Percentiles rank a stretch among this genome's conserved stretches.
These are phyloP conservation scores for Hycleus phaleratus DNA, from an alignment of 1,140 invertebrate genomes.

Conservation along the genomic window DNA sequence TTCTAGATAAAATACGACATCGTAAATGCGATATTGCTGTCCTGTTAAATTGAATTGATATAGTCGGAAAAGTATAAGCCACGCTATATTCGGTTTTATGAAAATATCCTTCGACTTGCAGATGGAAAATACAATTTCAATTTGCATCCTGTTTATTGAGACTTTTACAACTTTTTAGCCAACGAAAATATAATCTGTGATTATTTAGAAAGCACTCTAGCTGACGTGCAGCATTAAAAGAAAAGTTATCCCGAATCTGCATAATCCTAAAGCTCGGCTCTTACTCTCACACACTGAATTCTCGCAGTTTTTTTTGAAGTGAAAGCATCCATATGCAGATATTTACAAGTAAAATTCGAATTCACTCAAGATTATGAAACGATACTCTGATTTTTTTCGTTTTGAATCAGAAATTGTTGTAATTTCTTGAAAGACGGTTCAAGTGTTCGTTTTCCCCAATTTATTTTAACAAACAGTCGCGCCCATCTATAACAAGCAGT, in stretches of 20 bases:
- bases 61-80: background rate
- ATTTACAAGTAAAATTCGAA: conserved; percentile 38
- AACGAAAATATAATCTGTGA: background rate
- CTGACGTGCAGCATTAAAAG: conserved; percentile 37
- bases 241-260: conserved; percentile 38
- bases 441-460: conserved; percentile 9
- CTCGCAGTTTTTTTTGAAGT: background rate
- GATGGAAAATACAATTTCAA: too few species aligned
- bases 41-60: background rate
- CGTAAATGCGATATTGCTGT: background rate
- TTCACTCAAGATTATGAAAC: conserved; percentile 18
- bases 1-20: background rate
- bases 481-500: conserved; percentile 7
- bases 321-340: conserved; percentile 28
- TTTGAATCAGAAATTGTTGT: too few species aligned
- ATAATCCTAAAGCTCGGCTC: conserved; percentile 31
- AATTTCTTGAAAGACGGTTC: background rate
- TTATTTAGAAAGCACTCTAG: conserved; percentile 24
- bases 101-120: too few species aligned
- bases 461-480: conserved; percentile 10
- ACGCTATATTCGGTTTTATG: background rate
- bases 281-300: conserved; percentile 7
- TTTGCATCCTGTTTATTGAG: too few species aligned
- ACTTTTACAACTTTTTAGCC: too few species aligned
- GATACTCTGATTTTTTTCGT: background rate